Conservation (phyloP, 2,888 invertebrate species). For the Strigamia transsilvanica region DNA sequence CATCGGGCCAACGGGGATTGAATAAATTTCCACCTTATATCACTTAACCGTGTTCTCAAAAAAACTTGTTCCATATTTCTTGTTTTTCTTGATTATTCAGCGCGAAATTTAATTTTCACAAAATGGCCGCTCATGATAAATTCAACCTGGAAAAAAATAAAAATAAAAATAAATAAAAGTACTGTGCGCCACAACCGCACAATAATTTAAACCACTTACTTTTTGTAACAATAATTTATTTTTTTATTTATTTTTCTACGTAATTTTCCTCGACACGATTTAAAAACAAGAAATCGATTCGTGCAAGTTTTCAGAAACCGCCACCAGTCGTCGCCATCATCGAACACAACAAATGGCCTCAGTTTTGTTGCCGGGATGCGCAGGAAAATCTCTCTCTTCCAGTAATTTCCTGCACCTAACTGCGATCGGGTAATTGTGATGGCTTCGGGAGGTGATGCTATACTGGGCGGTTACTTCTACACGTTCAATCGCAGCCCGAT, state of each 20-base stretch:
- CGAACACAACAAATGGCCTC: neutral
- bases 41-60: neutral
- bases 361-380: neutral
- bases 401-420: neutral
- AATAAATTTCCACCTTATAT: neutral
- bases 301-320: neutral
- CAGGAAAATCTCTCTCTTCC: neutral
- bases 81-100: too few relatives aligned
- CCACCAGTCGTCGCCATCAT: neutral
- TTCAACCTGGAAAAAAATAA: too few relatives aligned
- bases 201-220: too few relatives aligned
- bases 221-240: too few relatives aligned
- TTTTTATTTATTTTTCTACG: too few relatives aligned
- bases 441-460: slow-evolving; percentile 50
- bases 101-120: too few relatives aligned
- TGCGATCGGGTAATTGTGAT: neutral
- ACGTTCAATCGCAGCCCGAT: slow-evolving; percentile 51
- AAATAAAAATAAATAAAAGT: too few relatives aligned
- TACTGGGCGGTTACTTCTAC: slow-evolving; percentile 39
- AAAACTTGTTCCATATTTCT: too few relatives aligned
- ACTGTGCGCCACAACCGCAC: too few relatives aligned
- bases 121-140: too few relatives aligned
- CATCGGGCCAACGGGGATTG: neutral
- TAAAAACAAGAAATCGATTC: too few relatives aligned
- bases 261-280: too few relatives aligned